A percentile compares a stretch with the other conserved stretches of the same genome.
Conservation (phyloP, 2,888 invertebrate genomes). For the Elgonia sp. region DNA sequence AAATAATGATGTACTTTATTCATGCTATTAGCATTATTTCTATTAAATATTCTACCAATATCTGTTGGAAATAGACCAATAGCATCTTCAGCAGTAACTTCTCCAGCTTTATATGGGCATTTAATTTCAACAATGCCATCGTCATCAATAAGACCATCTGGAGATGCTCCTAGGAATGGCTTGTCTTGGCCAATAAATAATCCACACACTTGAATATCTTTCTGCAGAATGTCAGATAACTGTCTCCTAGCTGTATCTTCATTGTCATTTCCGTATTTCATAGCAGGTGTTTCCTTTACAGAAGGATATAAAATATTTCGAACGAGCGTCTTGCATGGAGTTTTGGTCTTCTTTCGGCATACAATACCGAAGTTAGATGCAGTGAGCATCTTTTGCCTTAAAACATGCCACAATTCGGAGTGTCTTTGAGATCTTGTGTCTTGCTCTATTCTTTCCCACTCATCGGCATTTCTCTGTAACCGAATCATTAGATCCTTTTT, state of each 20-base stretch:
- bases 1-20: slow-evolving; percentile 72
- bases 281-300: neutral
- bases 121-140: slow-evolving; percentile 74
- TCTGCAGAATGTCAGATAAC: slow-evolving; percentile 16
- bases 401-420: slow-evolving; percentile 48
- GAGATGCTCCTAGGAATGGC: slow-evolving; percentile 63
- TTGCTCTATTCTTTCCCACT: slow-evolving; percentile 40
- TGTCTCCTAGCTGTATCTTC: slow-evolving; percentile 63
- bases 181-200: slow-evolving; percentile 63
- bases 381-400: slow-evolving; percentile 53
- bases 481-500: slow-evolving; percentile 3
- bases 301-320: slow-evolving; percentile 64
- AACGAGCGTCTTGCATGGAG: slow-evolving; percentile 49
- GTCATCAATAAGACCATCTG: slow-evolving; percentile 72
- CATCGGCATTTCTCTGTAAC: slow-evolving; percentile 18
- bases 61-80: neutral
- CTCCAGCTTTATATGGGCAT: slow-evolving; percentile 49
- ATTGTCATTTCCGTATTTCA: slow-evolving; percentile 64
- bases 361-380: slow-evolving; percentile 65
- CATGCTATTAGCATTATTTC: slow-evolving; percentile 57
- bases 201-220: slow-evolving; percentile 50
- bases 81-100: slow-evolving; percentile 43
- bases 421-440: slow-evolving; percentile 46
- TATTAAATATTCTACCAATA: slow-evolving; percentile 44
- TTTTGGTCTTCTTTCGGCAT: slow-evolving; percentile 51